Conservation (phyloP, 2,113 vertebrate species). For the Macrotus californicus region DNA sequence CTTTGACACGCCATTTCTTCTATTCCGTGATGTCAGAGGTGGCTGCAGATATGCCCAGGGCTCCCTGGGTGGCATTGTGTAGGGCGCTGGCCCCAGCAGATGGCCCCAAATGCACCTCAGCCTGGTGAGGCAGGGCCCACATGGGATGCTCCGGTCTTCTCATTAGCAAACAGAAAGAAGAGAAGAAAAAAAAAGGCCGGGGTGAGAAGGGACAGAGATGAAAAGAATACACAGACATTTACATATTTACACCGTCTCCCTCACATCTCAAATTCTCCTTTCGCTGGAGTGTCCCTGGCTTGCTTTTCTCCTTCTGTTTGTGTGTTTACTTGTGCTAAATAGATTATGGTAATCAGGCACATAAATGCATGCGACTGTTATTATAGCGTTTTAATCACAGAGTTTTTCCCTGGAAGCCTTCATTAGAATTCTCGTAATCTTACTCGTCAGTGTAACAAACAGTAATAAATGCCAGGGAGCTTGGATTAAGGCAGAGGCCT, state of each 20-base stretch:
- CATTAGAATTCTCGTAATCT: constrained; percentile 97
- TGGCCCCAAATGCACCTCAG: constrained; percentile 79
- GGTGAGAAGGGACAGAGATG: constrained; percentile 78
- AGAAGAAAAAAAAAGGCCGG: constrained; percentile 42
- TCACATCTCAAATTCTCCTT: constrained; percentile 82
- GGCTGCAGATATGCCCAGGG: constrained; percentile 62
- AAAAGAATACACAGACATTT: constrained; percentile 84
- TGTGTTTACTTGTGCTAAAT: constrained; percentile 93
- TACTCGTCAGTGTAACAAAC: constrained; percentile 91
- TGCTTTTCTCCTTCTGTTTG: constrained; percentile 87
- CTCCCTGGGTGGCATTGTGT: constrained; percentile 81
- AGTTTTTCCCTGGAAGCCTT: constrained; percentile 87
- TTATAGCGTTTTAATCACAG: constrained; percentile 92
- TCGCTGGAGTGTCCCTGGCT: constrained; percentile 78
- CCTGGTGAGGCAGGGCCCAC: constrained; percentile 76
- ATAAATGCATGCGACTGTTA: constrained; percentile 89
- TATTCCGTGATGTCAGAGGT: constrained; percentile 79
- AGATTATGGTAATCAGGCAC: constrained; percentile 94
- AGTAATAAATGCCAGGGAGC: constrained; percentile 89
- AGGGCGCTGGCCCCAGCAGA: constrained; percentile 80
- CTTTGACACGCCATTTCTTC: constrained; percentile 59
- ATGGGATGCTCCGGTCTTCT: constrained; percentile 79
- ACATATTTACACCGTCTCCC: constrained; percentile 86
- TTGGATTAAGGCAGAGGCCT: constrained; percentile 86
- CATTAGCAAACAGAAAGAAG: constrained; percentile 77